Conservation (phyloP, 2,797 vertebrate species). For the Schizothorax lantsangensis region DNA sequence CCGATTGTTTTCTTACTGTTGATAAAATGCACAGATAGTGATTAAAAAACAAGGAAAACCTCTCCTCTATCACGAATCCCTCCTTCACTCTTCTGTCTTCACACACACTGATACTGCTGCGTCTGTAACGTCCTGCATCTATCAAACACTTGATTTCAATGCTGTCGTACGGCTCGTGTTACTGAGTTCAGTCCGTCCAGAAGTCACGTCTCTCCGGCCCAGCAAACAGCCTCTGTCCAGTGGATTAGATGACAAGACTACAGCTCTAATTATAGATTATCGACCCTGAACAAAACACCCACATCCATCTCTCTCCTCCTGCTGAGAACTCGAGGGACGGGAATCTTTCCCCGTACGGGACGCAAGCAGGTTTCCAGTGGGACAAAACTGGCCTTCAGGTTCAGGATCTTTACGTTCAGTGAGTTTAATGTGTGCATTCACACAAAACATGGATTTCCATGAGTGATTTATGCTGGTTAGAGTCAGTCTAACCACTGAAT, state of each 20-base stretch:
- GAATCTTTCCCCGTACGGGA: neutral
- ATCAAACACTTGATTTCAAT: neutral
- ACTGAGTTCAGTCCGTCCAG: neutral
- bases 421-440: neutral
- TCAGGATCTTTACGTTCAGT: neutral
- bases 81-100: too few relatives aligned
- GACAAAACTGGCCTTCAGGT: neutral
- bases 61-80: neutral
- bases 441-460: neutral
- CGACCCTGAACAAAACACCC: conserved; percentile 37
- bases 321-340: neutral
- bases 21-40: too few relatives aligned
- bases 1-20: too few relatives aligned
- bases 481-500: neutral
- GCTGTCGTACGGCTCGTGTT: neutral
- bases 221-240: conserved; percentile 42
- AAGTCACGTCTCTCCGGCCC: neutral
- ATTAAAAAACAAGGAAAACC: too few relatives aligned
- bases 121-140: neutral
- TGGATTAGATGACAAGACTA: conserved; percentile 47
- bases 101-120: neutral
- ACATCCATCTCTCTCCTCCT: neutral
- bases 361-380: neutral
- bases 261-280: conserved; percentile 49
- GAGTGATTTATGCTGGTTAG: neutral